Conservation (phyloP, 37 sponge, comb jelly and placozoan species). For the Spongia lamella region DNA sequence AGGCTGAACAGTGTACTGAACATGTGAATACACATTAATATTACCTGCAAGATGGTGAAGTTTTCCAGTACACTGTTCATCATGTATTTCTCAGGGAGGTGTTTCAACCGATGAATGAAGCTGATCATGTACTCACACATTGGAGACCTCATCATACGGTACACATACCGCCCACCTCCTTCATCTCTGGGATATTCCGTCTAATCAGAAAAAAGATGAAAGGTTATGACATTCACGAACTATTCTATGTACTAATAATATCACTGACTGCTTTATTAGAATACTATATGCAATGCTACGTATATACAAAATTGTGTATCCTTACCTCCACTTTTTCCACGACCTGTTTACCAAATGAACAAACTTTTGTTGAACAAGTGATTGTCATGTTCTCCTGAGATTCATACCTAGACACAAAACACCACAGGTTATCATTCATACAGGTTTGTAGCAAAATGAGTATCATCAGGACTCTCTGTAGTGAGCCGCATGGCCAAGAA, state of each 20-base stretch:
- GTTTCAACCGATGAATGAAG: conserved; percentile 90
- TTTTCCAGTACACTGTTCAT: conserved; percentile 98
- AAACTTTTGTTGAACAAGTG: conserved; percentile 93
- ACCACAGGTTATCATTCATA: no score
- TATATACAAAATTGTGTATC: not conserved
- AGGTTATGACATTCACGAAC: not conserved
- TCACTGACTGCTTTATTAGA: no score
- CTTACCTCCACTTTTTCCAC: conserved; percentile 97
- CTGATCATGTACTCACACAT: conserved; percentile 98
- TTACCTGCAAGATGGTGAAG: conserved; percentile 95
- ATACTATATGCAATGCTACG: not conserved
- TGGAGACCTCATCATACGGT: conserved; percentile 83
- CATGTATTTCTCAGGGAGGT: conserved; percentile 89
- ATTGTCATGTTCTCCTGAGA: conserved; percentile 84
- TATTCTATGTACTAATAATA: not conserved
- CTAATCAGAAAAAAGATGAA: conserved; percentile 29
- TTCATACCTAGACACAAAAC: conserved; percentile 60
- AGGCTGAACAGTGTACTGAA: no score
- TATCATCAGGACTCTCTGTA: no score
- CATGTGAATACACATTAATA: no score
- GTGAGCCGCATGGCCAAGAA: no score
- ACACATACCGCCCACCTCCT: conserved; percentile 71
- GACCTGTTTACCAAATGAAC: conserved; percentile 97
- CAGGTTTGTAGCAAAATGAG: not conserved
- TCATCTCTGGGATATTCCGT: conserved; percentile 84